Evolutionary conservation across 2,113 vertebrate species (phyloP), one percentile per base, ranked within the genome.

Genomic region (Castor canadensis): DNA sequence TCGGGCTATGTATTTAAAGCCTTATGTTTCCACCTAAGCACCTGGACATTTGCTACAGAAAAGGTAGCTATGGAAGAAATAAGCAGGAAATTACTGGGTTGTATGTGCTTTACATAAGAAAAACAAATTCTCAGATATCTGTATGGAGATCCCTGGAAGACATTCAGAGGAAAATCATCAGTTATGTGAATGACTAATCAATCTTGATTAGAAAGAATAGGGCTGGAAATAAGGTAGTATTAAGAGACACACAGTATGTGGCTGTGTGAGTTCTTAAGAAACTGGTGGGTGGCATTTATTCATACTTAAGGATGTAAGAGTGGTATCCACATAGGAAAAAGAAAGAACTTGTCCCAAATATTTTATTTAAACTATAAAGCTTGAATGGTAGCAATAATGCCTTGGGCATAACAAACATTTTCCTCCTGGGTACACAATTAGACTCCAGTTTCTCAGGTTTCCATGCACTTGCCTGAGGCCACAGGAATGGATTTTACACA

Each of bases 311-410:
- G 1, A 9, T 60, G 28, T 43, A 35, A 87, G 60, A 73, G 72
- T 76, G 38, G 9, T 35, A 1, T 30, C 35, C 60, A 11, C 15
- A 38, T 6, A 83, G 32, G 10, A n/a, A 76, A 91, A 40, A 66
- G 4, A 28, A 67, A 35, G 28, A 75, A 58, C 9, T n/a, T 35
- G 45, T 47, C 47, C 32, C 40, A 87, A 58, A 47, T 84, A 79
- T 80, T 75, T 90, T 49, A 91, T 62, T 82, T 79, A 80, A 77
- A 40, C 56, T 89, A 76, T 87, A 93, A 56, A 87, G 71, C 56
- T 76, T 90, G 30, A 30, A 58, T 49, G 2, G 17, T 6, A 80
- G 30, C 71, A 20, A 60, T 60, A 58, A 87, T 30, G 30, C 19
- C 24, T 66, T 60, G 40, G 16, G 54, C 28, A n/a, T 77, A 32